These are phyloP conservation scores for Pachyrhynchus sulphureomaculatus DNA, from an alignment of 1,140 invertebrate genomes.

Conservation along the genomic window DNA sequence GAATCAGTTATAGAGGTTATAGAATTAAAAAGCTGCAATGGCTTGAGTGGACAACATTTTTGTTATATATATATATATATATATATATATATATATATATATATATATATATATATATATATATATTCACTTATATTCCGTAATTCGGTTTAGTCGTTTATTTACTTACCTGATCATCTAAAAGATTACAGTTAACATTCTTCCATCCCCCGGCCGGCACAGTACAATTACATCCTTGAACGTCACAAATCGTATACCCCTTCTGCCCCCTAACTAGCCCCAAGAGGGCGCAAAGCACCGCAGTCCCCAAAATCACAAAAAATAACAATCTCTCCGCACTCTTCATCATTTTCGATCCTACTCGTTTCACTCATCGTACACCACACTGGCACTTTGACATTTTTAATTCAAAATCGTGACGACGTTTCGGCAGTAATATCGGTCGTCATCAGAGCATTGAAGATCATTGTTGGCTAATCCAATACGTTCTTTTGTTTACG, in stretches of 20 bases:
- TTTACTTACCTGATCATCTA: constrained; percentile 58
- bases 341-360: constrained; percentile 1
- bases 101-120: too few species aligned
- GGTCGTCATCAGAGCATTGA: neutral
- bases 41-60: too few species aligned
- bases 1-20: too few species aligned
- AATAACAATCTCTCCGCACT: constrained; percentile 31
- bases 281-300: constrained; percentile 21
- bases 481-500: too few species aligned
- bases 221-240: constrained; percentile 61
- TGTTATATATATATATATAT: too few species aligned
- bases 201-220: constrained; percentile 59
- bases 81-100: too few species aligned
- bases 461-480: neutral
- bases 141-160: too few species aligned
- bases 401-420: neutral
- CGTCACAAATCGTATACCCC: constrained; percentile 54
- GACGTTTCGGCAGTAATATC: constrained; percentile 6
- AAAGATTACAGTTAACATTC: constrained; percentile 64
- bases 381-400: neutral
- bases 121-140: too few species aligned
- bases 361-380: constrained; percentile 1
- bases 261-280: constrained; percentile 23
- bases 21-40: too few species aligned
- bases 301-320: constrained; percentile 32